Percentiles rank a stretch among this genome's conserved stretches.
Evolutionary conservation across 2,888 invertebrate genomes (phyloP).

Genomic region (Pachliopta kotzebuea): DNA sequence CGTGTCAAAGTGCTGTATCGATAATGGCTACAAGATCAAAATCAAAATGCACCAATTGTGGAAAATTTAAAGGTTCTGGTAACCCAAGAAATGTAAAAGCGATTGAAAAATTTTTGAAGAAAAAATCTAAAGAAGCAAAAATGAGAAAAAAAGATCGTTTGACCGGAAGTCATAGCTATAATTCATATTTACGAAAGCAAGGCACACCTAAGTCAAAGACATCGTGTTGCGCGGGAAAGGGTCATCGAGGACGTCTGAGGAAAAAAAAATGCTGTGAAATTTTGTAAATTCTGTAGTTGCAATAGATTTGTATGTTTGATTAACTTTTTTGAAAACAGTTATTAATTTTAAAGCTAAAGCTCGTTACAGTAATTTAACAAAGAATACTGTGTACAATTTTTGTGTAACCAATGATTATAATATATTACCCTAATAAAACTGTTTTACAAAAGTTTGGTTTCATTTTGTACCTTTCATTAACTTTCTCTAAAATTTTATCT

Average conservation of each 20-base stretch:
- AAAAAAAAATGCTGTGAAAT: slow-evolving; percentile 40
- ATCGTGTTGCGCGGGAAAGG: slow-evolving; percentile 61
- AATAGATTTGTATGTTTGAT: not conserved
- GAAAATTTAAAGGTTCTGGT: slow-evolving; percentile 42
- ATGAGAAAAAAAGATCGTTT: slow-evolving; percentile 53
- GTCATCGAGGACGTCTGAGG: slow-evolving; percentile 60
- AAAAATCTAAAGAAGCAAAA: slow-evolving; percentile 53
- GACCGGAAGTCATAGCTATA: slow-evolving; percentile 48
- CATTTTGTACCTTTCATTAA: slow-evolving; percentile 3
- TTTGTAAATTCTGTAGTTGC: slow-evolving; percentile 32
- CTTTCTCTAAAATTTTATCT: not conserved
- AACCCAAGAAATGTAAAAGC: slow-evolving; percentile 41
- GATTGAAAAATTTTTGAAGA: slow-evolving; percentile 53
- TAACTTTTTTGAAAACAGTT: not conserved
- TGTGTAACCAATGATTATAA: slow-evolving; percentile 2
- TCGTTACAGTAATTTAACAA: not conserved
- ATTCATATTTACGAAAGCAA: slow-evolving; percentile 46
- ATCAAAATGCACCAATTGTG: slow-evolving; percentile 51
- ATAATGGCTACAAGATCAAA: slow-evolving; percentile 60
- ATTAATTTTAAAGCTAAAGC: not conserved
- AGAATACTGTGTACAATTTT: not conserved
- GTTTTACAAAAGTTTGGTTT: slow-evolving; percentile 5
- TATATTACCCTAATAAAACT: slow-evolving; percentile 19
- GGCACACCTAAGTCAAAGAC: slow-evolving; percentile 39
- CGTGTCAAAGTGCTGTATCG: slow-evolving; percentile 65